Evolutionary conservation across 2,888 invertebrate species (phyloP).

Genomic region (Euspilapteryx auroguttella): DNA sequence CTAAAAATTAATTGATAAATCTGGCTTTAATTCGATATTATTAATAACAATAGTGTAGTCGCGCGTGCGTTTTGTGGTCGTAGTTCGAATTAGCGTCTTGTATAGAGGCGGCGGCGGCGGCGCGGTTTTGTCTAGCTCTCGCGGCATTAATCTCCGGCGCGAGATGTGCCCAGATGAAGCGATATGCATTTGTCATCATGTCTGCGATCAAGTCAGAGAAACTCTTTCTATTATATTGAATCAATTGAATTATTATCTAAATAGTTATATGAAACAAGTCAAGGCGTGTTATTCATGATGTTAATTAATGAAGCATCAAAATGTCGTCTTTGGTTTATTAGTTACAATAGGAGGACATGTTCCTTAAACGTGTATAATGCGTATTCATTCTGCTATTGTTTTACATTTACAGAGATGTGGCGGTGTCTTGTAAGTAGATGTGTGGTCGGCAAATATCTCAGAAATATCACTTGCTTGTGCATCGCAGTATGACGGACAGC

Average conservation of each 20-base stretch:
- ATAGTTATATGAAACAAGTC: slow-evolving; percentile 21
- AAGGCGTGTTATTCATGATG: slow-evolving; percentile 6
- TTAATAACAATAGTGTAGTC: too few species aligned
- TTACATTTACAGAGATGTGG: too few species aligned
- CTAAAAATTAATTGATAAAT: too few species aligned
- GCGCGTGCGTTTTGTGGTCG: too few species aligned
- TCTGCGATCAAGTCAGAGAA: slow-evolving; percentile 47
- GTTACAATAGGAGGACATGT: too few species aligned
- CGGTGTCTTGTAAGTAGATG: slow-evolving; percentile 32
- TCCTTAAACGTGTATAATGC: too few species aligned
- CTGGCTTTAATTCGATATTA: too few species aligned
- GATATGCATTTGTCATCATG: slow-evolving; percentile 57
- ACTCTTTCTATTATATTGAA: slow-evolving; percentile 44
- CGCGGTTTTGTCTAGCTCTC: slow-evolving; percentile 48
- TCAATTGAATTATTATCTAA: slow-evolving; percentile 48
- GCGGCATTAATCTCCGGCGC: slow-evolving; percentile 46
- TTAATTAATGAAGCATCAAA: slow-evolving; percentile 4
- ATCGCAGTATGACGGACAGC: slow-evolving; percentile 59
- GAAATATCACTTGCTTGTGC: slow-evolving; percentile 55
- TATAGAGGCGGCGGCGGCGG: too few species aligned
- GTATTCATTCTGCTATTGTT: too few species aligned
- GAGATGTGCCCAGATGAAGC: slow-evolving; percentile 35
- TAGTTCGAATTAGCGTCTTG: too few species aligned
- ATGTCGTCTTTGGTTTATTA: too few species aligned
- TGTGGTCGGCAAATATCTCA: slow-evolving; percentile 47